Conservation (phyloP, 2,888 invertebrate genomes). For the Cephus runcator region DNA sequence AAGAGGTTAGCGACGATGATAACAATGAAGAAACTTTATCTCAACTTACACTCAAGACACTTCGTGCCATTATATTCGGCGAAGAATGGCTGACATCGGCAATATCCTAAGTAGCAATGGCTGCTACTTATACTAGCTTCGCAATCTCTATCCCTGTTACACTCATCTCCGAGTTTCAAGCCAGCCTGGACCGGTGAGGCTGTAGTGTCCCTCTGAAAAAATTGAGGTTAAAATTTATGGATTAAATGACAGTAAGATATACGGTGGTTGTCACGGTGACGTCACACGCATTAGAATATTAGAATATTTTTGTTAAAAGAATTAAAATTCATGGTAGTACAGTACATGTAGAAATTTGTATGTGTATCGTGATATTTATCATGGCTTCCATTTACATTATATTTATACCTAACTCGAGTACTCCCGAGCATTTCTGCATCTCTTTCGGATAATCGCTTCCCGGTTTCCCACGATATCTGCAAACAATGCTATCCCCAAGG, state of each 20-base stretch:
- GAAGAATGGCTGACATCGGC: slow-evolving; percentile 85
- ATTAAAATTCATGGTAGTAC: background rate
- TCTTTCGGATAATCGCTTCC: slow-evolving; percentile 48
- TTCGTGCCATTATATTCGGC: slow-evolving; percentile 81
- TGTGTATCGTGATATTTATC: background rate
- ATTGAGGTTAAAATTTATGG: background rate
- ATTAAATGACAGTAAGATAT: background rate
- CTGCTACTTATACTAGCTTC: slow-evolving; percentile 71
- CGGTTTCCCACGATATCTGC: slow-evolving; percentile 55
- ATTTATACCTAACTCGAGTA: background rate
- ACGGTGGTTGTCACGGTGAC: background rate
- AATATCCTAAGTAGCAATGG: slow-evolving; percentile 76
- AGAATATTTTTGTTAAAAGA: too few species aligned
- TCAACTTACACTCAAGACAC: slow-evolving; percentile 82
- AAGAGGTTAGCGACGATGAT: background rate
- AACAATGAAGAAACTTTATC: background rate
- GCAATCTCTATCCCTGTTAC: slow-evolving; percentile 75
- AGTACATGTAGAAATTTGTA: background rate
- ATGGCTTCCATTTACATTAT: background rate
- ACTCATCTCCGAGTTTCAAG: slow-evolving; percentile 71
- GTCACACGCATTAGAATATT: too few species aligned
- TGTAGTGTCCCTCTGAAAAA: slow-evolving; percentile 30
- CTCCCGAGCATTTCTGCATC: background rate
- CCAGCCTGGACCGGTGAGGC: slow-evolving; percentile 39
- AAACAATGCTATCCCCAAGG: slow-evolving; percentile 49